Base-by-base conservation (phyloP, 2,888 invertebrate species). In the Zootermopsis nevadensis region DNA sequence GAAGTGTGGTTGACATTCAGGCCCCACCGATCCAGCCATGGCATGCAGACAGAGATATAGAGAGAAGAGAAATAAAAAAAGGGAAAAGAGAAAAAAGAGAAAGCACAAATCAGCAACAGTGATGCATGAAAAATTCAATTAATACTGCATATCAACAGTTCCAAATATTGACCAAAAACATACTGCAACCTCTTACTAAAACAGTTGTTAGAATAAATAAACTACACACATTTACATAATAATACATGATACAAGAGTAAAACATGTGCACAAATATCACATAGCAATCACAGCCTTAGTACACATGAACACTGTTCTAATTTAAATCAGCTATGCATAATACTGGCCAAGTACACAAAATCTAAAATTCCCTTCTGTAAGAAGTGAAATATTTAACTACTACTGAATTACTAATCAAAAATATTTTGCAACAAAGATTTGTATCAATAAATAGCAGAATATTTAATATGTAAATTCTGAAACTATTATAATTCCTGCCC, bases 31-130 rank as follows among this genome's bases (percentile, higher is more conserved):
- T 79, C 79, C 79, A 79, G 82, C 91, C 88, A 88, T 89, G 90
- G 91, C 92, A 92, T 91, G 91, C 91, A 91, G 90, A 90, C 89
- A 90, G 89, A 90, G 89, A 90, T 89, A 91, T 90, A 91, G 90
- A 89, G 91, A 90, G 91, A 90, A 91, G 89, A 90, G 89, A 89
- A 88, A 90, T 89, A 90, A 90, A 90, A 91, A 92, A 91, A 91
- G 90, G 90, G 90, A 89, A 90, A 88, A 90, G 89, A 89, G 87
- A 88, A 74, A 76, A 82, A 74, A 76, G 35, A 55, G 30, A 76
- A 82, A 82, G 82, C 77, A 79, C 42, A 77, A 77, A 82, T 66
- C 82, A 82, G 79, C 66, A 38, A 82, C 82, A 79, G 69, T 82
- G 69, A 82, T 79, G 82, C 82, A 82, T 79, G 35, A 79, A 60